Evolutionary conservation across 2,113 vertebrate genomes (phyloP), one percentile per base, ranked within the genome.

Genomic region (Corvus hawaiiensis): DNA sequence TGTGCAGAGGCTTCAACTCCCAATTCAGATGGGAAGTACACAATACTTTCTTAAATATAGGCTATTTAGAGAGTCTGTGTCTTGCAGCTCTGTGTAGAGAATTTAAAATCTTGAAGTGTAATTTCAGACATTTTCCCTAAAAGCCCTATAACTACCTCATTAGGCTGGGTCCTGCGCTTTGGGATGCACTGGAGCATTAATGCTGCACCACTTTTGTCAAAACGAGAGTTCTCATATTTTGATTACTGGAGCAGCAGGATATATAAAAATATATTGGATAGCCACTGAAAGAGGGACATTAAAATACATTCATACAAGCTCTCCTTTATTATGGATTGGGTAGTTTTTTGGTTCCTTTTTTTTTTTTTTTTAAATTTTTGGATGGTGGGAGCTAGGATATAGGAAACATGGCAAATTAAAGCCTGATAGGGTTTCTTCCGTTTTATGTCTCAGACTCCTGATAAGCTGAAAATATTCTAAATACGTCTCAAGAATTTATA

Each of bases 1-100:
- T 98, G 97, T 90, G 98, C 97, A 98, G 98, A 98, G 98, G 98
- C 98, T 94, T 87, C 97, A 46, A 84, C 97, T 97, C 96, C 91
- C 96, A 43, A 33, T 95, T 97, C 96, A 91, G 39, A 94, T 35
- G 81, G 87, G 62, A 94, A 96, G 88, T 68, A n/a, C 75, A 63
- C 84, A 95, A 73, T 91, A 90, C 84, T 92, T 92, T 91, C 26
- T 48, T 58, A 51, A 91, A 88, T 75, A 12, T 33, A 58, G 59
- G 61, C 82, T 85, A 14, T 86, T 90, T 93, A 91, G 92, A 58
- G 91, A 85, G 90, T 54, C 91, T 94, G 16, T 80, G 19, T 95
- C 80, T 90, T 79, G 11, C 72, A 94, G 73, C 54, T 83, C 58
- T 69, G 26, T 9, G 30, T 20, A 35, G 32, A 79, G 72, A 86